Conservation (phyloP, 2,888 invertebrate species). For the Prosopocoilus inquinatus region DNA sequence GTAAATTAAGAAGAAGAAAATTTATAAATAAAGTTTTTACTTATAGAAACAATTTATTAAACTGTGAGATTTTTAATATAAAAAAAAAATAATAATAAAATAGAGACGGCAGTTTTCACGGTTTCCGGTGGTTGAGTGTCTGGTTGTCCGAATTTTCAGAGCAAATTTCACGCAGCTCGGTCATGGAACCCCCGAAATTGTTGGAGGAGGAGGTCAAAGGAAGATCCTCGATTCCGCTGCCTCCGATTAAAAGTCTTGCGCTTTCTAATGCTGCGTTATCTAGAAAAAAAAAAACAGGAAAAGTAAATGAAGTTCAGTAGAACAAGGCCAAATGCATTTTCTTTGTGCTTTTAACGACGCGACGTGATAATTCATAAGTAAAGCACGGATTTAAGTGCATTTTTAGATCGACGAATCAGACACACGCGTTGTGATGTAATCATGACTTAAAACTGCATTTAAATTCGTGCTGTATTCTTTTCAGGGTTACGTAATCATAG, state of each 20-base stretch:
- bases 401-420: no score
- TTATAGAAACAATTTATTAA: not conserved
- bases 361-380: no score
- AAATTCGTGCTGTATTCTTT: no score
- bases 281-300: not conserved
- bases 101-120: not conserved
- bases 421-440: not conserved
- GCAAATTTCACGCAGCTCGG: not conserved
- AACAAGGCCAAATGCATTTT: no score
- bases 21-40: no score
- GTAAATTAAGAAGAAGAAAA: no score
- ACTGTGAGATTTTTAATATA: not conserved
- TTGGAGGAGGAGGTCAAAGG: constrained; percentile 16
- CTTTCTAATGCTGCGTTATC: constrained; percentile 13
- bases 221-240: constrained; percentile 2
- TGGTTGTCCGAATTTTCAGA: not conserved
- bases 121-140: not conserved
- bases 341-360: no score
- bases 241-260: constrained; percentile 9
- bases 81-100: no score
- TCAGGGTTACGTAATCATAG: no score
- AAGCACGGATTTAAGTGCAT: not conserved
- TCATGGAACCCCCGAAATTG: constrained; percentile 7
- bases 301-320: no score
- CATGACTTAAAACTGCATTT: not conserved